These are phyloP conservation scores for Pharmacophagus antenor DNA, from an alignment of 2,888 invertebrate genomes.

Conservation along the genomic window DNA sequence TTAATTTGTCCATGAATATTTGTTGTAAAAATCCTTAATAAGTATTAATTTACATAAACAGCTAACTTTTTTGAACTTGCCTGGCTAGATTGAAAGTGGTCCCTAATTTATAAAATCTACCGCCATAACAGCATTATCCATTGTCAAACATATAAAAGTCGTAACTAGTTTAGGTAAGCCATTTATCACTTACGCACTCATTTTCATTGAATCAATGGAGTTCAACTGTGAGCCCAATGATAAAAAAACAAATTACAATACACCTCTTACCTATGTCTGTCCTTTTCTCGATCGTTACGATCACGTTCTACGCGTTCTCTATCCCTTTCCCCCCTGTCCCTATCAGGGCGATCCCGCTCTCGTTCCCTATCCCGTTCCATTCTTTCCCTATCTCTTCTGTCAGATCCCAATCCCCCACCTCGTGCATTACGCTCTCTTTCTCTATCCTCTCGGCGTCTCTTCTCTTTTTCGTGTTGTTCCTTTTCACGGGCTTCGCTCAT, in stretches of 20 bases:
- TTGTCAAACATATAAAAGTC: too few species aligned
- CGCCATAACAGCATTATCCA: too few species aligned
- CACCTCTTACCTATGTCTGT: conserved; percentile 47
- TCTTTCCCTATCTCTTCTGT: conserved; percentile 66
- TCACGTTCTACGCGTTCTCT: conserved; percentile 35
- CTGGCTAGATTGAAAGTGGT: too few species aligned
- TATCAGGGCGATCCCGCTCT: conserved; percentile 49
- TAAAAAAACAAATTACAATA: background rate
- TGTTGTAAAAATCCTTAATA: too few species aligned
- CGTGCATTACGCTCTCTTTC: conserved; percentile 61
- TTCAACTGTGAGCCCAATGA: background rate
- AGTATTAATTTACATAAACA: too few species aligned
- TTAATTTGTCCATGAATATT: too few species aligned
- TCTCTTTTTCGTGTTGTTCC: conserved; percentile 82
- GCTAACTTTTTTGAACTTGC: too few species aligned
- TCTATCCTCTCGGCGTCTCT: conserved; percentile 67
- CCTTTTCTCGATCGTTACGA: conserved; percentile 35
- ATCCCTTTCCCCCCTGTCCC: conserved; percentile 44
- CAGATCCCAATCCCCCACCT: conserved; percentile 64
- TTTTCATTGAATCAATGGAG: too few species aligned
- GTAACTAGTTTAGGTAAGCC: too few species aligned
- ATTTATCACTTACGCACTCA: too few species aligned
- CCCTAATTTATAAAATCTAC: too few species aligned
- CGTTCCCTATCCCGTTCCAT: conserved; percentile 69
- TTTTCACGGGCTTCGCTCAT: conserved; percentile 82